Evolutionary conservation across 2,888 invertebrate species (phyloP), one percentile per base, ranked within the genome.

Genomic region (Octodonta nipae): DNA sequence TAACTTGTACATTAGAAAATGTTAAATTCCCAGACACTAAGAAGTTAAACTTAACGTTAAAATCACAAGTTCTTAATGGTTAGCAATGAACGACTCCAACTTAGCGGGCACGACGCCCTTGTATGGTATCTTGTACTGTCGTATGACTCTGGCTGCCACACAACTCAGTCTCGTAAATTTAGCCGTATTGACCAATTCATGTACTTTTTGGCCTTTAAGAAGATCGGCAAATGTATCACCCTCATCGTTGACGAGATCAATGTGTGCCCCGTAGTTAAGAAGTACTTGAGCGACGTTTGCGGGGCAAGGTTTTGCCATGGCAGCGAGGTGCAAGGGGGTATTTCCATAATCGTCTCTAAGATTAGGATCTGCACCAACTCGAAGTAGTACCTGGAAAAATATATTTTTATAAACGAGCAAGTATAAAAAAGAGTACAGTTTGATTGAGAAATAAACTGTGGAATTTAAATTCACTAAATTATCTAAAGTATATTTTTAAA

Each of bases 311-410:
- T 66, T 60, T 35, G 78, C 75, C 60, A 78, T 73, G 39, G 84
- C 85, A 1, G 81, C 79, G 37, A 89, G 67, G 58, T 92, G 92
- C 30, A 93, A 69, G 7, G 91, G 82, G 12, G 88, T 88, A 64
- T 89, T 88, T 12, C 85, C 86, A 34, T 77, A 77, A 32, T 77
- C 75, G 61, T 93, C 92, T 2, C 72, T 61, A 1, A 78, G 78
- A 60, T 79, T 79, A 1, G 83, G 78, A 61, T 79, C 71, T 0
- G 88, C 87, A 7, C 91, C 92, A 13, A 85, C 84, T 43, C 77
- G 73, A 40, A 88, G 64, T 52, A 91, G 65, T 35, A 84, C 52
- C 38, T 75, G 67, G 5, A 71, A 61, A 7, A 26, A 32, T n/a
- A n/a, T n/a, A n/a, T n/a, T n/a, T n/a, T n/a, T n/a, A n/a, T n/a